phyloP scores from a whole-genome alignment of 2,888 invertebrate species.

The Malthinus flaveolus region DNA sequence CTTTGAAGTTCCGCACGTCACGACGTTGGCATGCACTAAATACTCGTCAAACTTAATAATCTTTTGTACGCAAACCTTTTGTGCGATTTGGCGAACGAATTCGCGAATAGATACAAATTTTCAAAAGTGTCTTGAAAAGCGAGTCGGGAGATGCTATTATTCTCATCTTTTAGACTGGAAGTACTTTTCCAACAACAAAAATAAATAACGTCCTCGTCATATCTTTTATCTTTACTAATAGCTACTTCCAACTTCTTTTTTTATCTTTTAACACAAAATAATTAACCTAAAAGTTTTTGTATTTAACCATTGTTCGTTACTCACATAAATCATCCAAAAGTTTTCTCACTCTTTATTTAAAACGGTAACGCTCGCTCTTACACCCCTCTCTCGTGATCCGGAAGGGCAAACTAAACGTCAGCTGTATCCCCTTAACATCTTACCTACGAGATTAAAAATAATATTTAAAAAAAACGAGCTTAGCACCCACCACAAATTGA shows the following conservation, averaged over 20 bases:
- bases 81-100: constrained; percentile 38
- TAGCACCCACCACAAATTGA: too few species aligned
- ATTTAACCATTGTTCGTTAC: too few species aligned
- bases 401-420: too few species aligned
- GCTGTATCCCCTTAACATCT: too few species aligned
- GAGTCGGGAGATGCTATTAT: constrained; percentile 28
- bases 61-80: constrained; percentile 54
- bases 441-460: too few species aligned
- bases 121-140: constrained; percentile 27
- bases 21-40: constrained; percentile 45
- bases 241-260: too few species aligned
- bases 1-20: constrained; percentile 41
- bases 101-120: constrained; percentile 30
- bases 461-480: too few species aligned
- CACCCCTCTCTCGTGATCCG: too few species aligned
- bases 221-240: neutral
- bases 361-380: too few species aligned
- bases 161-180: constrained; percentile 27
- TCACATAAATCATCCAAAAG: too few species aligned
- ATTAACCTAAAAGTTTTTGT: constrained; percentile 2
- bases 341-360: too few species aligned
- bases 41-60: constrained; percentile 56
- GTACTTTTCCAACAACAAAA: constrained; percentile 18
- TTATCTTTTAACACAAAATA: neutral
- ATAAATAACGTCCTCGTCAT: constrained; percentile 8